Base-by-base conservation (phyloP, 2,888 invertebrate species). In the Heteromurus nitidus region DNA sequence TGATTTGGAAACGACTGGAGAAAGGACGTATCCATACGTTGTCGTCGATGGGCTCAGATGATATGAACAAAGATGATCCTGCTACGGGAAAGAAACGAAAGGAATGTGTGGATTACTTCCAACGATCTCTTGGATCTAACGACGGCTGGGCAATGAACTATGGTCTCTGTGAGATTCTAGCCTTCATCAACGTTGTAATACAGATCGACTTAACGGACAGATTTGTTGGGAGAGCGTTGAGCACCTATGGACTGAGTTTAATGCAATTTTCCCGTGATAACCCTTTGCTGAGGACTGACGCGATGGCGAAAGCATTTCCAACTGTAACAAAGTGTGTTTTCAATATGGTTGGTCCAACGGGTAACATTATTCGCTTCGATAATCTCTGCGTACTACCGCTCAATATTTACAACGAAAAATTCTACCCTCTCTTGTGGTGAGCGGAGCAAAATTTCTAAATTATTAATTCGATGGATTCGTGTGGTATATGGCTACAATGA, bases 1-100 rank as follows among this genome's bases (percentile, higher is more conserved):
- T 92, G 87, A 89, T 94, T 80, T 94, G 94, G 94, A 93, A 92
- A 88, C 90, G 91, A 50, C 93, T 93, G 92, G 94, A 94, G 89
- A 92, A 92, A 30, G 93, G 93, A 9, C 90, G 92, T 60, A 88
- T 94, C 74, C 90, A 91, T 85, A 90, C 91, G 76, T 89, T 94
- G 75, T 91, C 92, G 28, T 65, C 72, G 0, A 16, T 70, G 0
- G 73, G 77, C 1, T 69, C 82, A 3, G 50, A 75, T 3, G 80
- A 69, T n/a, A 36, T 75, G 11, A 42, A 44, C 1, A 44, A 50
- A n/a, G 53, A 69, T 16, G 74, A 80, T 26, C 69, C 77, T 44
- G 30, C 47, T 2, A 42, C 62, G 11, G 64, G 20, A 18, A 69
- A 70, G 5, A 68, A 58, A 31, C 44, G 74, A 20, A 81, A 69